Percentiles rank a stretch among this genome's conserved stretches.
These are phyloP conservation scores for Arion vulgaris DNA, from an alignment of 1,140 invertebrate species.

Conservation along the genomic window DNA sequence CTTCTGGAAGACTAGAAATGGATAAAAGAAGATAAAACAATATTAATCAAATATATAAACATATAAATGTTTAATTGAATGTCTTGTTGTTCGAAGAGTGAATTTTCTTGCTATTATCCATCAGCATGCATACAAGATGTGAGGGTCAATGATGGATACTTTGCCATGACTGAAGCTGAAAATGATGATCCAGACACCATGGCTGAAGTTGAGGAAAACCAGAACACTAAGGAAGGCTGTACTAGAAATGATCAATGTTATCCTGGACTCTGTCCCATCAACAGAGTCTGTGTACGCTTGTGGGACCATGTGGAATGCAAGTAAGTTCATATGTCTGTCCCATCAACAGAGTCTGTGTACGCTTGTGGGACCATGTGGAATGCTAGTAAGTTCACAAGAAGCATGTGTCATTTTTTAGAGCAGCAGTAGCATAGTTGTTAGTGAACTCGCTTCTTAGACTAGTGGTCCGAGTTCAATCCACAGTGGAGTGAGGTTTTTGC, in stretches of 20 bases:
- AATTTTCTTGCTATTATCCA: not conserved
- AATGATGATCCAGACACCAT: constrained; percentile 78
- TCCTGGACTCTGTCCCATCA: constrained; percentile 78
- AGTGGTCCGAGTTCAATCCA: too few relatives aligned
- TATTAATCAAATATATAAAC: too few relatives aligned
- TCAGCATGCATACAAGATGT: constrained; percentile 87
- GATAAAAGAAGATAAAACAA: too few relatives aligned
- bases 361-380: constrained; percentile 93
- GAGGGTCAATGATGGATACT: constrained; percentile 90
- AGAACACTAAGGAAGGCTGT: constrained; percentile 91
- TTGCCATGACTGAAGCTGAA: constrained; percentile 95
- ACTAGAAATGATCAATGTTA: constrained; percentile 94
- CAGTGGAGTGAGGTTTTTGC: too few relatives aligned
- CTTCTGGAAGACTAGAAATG: too few relatives aligned
- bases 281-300: constrained; percentile 89
- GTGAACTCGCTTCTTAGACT: too few relatives aligned
- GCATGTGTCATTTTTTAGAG: too few relatives aligned
- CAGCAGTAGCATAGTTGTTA: too few relatives aligned
- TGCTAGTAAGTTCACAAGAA: constrained; percentile 89
- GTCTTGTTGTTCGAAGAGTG: not conserved
- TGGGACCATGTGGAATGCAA: constrained; percentile 96
- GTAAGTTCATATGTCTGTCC: constrained; percentile 89
- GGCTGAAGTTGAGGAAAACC: constrained; percentile 87
- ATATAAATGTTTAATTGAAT: too few relatives aligned
- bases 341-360: constrained; percentile 83